Base-by-base conservation (phyloP, 2,888 invertebrate genomes). In the Drosophila aldrichi region DNA sequence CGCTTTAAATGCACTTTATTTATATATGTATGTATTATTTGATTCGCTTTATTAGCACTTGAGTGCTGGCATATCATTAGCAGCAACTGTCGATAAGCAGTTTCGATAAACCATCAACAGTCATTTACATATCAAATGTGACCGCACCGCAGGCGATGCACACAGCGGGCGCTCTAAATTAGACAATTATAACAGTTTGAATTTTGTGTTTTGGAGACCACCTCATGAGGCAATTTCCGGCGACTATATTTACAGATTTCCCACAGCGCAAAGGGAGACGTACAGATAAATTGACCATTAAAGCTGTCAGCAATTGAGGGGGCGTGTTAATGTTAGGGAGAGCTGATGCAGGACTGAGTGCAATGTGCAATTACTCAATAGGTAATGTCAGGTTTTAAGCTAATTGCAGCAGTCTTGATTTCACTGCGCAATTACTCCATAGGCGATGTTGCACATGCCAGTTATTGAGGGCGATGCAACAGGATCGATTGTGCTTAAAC, bases 11-110 rank as follows among this genome's bases (percentile, higher is more conserved):
- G 38, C 56, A 18, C 36, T 75, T 34, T 51, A 38, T 38, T 54
- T 54, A 25, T 54, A 25, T 22, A 22, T 22, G 20, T 22, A 22
- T 22, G 20, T 54, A 25, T 40, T 16, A 18, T 40, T 54, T 54
- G n/a, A 54, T 54, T n/a, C 18, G 25, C 25, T 54, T 18, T 38
- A 38, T 38, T 16, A 38, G 16, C 16, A 14, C 36, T 14, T 36
- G 36, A 36, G 40, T n/a, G 54, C 54, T 22, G 54, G 38, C 71
- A 60, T 63, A 43, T 60, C 72, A 76, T 77, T 73, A 70, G 43
- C 52, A 41, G 38, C 41, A 22, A 46, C 32, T 9, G 48, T 59
- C 63, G 46, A 44, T 52, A 32, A 20, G 12, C 36, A 58, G 16
- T 58, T 32, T 63, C 54, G 56, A 67, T 70, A 57, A 64, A n/a